Base-by-base conservation (phyloP, 23 tunicate genomes). In the Trididemnum miniatum region DNA sequence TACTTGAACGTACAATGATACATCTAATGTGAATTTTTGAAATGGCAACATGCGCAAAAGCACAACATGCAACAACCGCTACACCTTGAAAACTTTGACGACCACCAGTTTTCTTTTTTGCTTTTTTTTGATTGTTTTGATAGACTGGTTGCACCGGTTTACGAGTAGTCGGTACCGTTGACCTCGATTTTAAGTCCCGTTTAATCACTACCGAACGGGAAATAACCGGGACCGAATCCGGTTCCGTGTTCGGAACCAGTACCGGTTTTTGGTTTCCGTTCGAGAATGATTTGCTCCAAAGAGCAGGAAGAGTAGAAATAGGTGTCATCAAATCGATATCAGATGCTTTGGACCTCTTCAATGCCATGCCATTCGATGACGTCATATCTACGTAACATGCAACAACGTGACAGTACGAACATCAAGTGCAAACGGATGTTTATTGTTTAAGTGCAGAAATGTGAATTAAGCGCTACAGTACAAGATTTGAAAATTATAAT, bases 191-290 rank as follows among this genome's bases (percentile, higher is more conserved):
- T 38, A 33, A 12, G 15, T 32, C 75, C 75, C 38, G 37, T 31
- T 24, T 67, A 67, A 67, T 12, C 20, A 67, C 75, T 12, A 67
- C 75, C 38, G 75, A 67, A 31, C 38, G 75, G 5, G 67, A 62
- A 12, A 62, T 62, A 4, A 5, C 20, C 22, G 67, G 29, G 4
- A 12, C 26, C 67, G 67, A 62, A 12, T 62, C 54, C 54, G 54
- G 54, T 44, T 44, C 54, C 54, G 54, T 9, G 12, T 62, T 62
- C 5, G n/a, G 25, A 22, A 26, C 4, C 29, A n/a, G 67, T 20
- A 12, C 28, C 67, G 67, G 26, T 24, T 62, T 62, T 20, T 22
- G 5, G 23, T 3, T n/a, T 26, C 25, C 15, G n/a, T 62, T 62
- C 67, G 67, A 62, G n/a, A 62, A 12, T 5, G 67, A 20, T 24